Base-by-base conservation (phyloP, 2,888 invertebrate species). In the Dugesia japonica region DNA sequence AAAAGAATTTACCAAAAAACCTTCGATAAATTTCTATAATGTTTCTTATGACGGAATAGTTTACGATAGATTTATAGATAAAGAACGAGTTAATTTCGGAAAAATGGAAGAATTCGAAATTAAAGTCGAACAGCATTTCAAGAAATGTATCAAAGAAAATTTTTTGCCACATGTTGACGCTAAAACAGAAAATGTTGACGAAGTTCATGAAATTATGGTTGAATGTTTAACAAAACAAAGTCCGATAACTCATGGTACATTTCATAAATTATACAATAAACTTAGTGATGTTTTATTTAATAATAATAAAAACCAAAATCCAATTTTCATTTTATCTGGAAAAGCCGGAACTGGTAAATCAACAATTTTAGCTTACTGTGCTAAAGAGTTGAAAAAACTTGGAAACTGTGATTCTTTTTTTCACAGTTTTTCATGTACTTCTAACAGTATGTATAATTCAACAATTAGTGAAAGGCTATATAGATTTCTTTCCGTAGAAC, bases 341-440 rank as follows among this genome's bases (percentile, higher is more conserved):
- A 27, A 71, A 26, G 80, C 82, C 17, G 84, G 84, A 4, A 80
- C 80, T 76, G 83, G 83, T 4, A 84, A 84, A 77, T 82, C 83
- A 1, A 82, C 83, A n/a, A 81, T 82, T 28, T 79, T 84, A 74
- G 82, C 83, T 1, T 42, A 71, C 17, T 74, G 42, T 27, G 42
- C 28, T 17, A 26, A 38, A 28, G 23, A 56, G 28, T 31, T 56
- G 26, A 42, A 23, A 9, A 56, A n/a, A 9, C n/a, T 20, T 20
- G 9, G 4, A n/a, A 56, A 56, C n/a, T n/a, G n/a, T 20, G 23
- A 56, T 56, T 20, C 23, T 1, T 56, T 56, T 23, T 56, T 20
- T 23, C 56, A 56, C 17, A 23, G 56, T 20, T n/a, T 23, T 56
- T 56, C 56, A 1, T 20, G 56, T n/a, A 56, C 23, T n/a, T 20